Percentiles rank a stretch among this genome's conserved stretches.
Conservation (phyloP, 2,888 invertebrate genomes). For the Xestia ashworthii region DNA sequence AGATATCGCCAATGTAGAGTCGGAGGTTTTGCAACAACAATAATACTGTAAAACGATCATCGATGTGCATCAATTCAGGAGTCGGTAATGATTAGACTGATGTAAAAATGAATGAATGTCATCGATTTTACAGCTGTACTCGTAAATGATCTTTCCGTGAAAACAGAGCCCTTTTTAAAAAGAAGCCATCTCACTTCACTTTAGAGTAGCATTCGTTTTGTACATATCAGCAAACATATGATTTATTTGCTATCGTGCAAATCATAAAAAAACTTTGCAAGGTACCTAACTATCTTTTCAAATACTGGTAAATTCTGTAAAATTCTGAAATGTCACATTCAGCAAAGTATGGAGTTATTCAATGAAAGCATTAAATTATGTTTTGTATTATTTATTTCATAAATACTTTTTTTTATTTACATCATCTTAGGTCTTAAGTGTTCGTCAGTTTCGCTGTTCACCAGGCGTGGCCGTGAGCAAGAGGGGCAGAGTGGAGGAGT, state of each 20-base stretch:
- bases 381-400: constrained; percentile 58
- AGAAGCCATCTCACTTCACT: not conserved
- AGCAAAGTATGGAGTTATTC: not conserved
- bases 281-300: not conserved
- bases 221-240: not conserved
- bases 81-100: not conserved
- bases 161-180: not conserved
- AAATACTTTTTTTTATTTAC: constrained; percentile 73
- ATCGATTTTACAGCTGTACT: not conserved
- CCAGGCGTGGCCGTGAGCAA: constrained; percentile 83
- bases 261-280: not conserved
- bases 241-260: not conserved
- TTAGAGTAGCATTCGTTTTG: not conserved
- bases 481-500: constrained; percentile 72
- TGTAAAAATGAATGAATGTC: not conserved
- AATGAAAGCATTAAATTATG: not conserved
- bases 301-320: not conserved
- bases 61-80: not conserved
- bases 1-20: no score
- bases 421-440: constrained; percentile 74
- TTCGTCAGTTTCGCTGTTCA: constrained; percentile 84
- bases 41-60: no score
- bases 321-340: not conserved
- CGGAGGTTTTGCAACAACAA: no score
- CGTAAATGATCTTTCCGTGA: not conserved